These are phyloP conservation scores for Apodemus sylvaticus DNA, from an alignment of 2,113 vertebrate genomes.

Conservation along the genomic window DNA sequence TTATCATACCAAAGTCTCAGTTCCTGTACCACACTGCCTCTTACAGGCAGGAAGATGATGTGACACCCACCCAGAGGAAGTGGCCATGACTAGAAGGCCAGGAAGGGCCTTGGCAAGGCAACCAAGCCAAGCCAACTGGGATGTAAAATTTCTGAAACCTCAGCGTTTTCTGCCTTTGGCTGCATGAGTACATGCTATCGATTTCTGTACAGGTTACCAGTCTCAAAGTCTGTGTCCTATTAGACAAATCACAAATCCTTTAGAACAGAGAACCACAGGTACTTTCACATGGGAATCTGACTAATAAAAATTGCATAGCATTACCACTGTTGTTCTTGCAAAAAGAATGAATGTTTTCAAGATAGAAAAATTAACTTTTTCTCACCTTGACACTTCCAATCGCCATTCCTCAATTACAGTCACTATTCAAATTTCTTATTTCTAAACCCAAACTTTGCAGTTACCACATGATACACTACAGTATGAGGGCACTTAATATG, in stretches of 20 bases:
- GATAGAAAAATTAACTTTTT: not conserved
- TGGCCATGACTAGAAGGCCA: rapidly evolving
- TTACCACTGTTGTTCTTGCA: not conserved
- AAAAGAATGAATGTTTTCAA: constrained; percentile 15
- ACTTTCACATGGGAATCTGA: not conserved
- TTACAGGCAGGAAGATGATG: not conserved
- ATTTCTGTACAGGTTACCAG: not conserved
- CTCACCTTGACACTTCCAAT: constrained; percentile 13
- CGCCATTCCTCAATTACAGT: not conserved
- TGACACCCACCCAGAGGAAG: not conserved
- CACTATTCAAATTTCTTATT: constrained; percentile 39
- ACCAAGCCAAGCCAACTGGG: not conserved
- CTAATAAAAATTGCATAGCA: not conserved
- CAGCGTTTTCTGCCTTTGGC: not conserved
- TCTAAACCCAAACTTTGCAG: constrained; percentile 45
- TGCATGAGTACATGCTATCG: not conserved
- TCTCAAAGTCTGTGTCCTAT: not conserved
- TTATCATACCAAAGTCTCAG: not conserved
- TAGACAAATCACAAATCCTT: constrained; percentile 7
- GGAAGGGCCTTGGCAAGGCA: rapidly evolving
- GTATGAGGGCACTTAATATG: constrained; percentile 50
- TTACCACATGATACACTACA: not conserved
- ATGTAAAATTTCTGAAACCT: not conserved
- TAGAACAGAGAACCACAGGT: not conserved
- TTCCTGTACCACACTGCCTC: not conserved